A percentile compares a stretch with the other conserved stretches of the same genome.
Evolutionary conservation across 2,113 vertebrate genomes (phyloP).

Genomic region (Dasyornis broadbenti): DNA sequence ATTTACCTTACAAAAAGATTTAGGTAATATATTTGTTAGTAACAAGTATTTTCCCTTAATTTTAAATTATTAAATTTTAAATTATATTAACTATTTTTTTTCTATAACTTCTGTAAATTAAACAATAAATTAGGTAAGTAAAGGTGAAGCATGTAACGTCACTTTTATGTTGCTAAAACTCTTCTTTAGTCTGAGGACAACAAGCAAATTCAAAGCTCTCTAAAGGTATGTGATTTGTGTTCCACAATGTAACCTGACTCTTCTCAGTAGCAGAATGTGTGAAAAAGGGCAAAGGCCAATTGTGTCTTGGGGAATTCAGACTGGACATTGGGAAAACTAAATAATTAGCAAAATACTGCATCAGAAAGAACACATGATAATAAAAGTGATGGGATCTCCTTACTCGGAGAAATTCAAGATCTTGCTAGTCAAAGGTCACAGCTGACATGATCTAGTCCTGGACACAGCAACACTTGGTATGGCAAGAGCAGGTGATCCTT

Average conservation of each 20-base stretch:
- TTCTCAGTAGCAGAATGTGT: background rate
- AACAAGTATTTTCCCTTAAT: background rate
- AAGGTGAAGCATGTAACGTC: slow-evolving; percentile 29
- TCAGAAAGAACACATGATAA: background rate
- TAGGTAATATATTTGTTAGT: background rate
- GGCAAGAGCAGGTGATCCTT: background rate
- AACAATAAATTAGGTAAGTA: slow-evolving; percentile 27
- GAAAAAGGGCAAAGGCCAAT: background rate
- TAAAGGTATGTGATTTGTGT: too few species aligned
- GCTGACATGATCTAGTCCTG: background rate
- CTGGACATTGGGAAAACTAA: background rate
- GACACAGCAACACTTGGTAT: background rate
- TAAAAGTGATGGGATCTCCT: background rate
- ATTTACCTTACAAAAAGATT: background rate
- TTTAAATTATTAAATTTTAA: background rate
- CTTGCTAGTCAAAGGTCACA: background rate
- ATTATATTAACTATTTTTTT: background rate
- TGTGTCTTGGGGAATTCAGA: background rate
- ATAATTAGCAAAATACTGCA: background rate
- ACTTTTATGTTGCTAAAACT: slow-evolving; percentile 10
- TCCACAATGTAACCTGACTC: background rate
- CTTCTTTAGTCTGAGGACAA: background rate
- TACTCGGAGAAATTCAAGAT: background rate
- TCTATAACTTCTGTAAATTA: slow-evolving; percentile 1
- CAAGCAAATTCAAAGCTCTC: background rate